Conservation (phyloP, 1,140 invertebrate genomes). For the Oppia nitens region DNA sequence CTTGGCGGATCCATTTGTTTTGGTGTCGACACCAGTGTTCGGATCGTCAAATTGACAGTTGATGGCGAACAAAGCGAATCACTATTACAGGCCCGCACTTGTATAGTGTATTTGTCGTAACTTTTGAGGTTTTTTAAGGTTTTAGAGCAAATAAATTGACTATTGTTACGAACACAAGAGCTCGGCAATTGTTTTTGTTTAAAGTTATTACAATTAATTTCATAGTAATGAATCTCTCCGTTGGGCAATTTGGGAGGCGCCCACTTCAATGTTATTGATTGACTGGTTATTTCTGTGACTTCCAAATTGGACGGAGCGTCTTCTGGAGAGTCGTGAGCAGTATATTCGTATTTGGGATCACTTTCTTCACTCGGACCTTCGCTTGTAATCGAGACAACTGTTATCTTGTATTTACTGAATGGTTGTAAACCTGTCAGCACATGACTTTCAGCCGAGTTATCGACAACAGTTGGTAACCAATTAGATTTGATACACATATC, state of each 20-base stretch:
- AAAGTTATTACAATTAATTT: not conserved
- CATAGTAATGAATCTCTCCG: not conserved
- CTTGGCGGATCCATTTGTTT: slow-evolving; percentile 1
- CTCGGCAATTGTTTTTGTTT: not conserved
- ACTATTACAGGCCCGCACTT: not conserved
- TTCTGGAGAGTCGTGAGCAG: not conserved
- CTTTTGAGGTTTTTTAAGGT: not conserved
- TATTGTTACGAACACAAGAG: not conserved
- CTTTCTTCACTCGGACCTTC: slow-evolving; percentile 11
- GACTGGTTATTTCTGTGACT: not conserved
- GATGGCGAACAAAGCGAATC: not conserved
- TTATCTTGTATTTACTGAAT: not conserved
- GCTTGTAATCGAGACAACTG: not conserved
- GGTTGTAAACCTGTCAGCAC: not conserved
- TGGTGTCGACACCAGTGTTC: not conserved
- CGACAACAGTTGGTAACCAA: not conserved
- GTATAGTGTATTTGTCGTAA: not conserved
- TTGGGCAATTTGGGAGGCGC: not conserved
- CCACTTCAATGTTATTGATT: not conserved
- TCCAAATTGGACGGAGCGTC: not conserved
- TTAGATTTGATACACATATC: not conserved
- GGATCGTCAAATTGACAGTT: not conserved
- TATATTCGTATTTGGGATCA: slow-evolving; percentile 5
- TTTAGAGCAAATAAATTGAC: too few relatives aligned
- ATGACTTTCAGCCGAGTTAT: not conserved